Evolutionary conservation across 1,140 invertebrate species (phyloP).

Genomic region (Yoshiicerus persimilis): DNA sequence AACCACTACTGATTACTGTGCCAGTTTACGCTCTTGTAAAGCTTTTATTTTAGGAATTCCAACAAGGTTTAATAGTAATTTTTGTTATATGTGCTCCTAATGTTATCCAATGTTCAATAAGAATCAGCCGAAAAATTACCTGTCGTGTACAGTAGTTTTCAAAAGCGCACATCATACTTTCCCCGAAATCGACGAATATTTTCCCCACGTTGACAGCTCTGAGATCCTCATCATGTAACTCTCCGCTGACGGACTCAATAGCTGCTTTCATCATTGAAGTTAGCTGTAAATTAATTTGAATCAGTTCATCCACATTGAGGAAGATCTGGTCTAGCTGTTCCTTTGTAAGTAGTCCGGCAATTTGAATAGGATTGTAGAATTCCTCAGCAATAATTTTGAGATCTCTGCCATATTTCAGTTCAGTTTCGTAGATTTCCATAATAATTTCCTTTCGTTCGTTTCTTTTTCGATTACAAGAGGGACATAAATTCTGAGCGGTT

Average conservation of each 20-base stretch:
- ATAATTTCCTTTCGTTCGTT: constrained; percentile 91
- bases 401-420: constrained; percentile 91
- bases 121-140: no score
- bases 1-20: no score
- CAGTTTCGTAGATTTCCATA: constrained; percentile 92
- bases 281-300: constrained; percentile 83
- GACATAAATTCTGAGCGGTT: constrained; percentile 58
- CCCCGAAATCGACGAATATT: constrained; percentile 84
- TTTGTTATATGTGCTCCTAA: no score
- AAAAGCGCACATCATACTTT: constrained; percentile 89
- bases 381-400: constrained; percentile 88
- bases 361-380: constrained; percentile 89
- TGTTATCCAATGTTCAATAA: no score
- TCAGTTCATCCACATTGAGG: constrained; percentile 87
- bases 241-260: constrained; percentile 79
- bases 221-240: constrained; percentile 70
- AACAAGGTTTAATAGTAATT: no score
- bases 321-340: constrained; percentile 81
- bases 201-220: constrained; percentile 86
- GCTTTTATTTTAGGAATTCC: no score
- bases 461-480: constrained; percentile 82
- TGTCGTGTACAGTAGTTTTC: constrained; percentile 89
- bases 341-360: constrained; percentile 68
- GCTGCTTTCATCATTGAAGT: constrained; percentile 82
- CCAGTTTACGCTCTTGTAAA: no score